phyloP scores from a whole-genome alignment of 2,113 vertebrate species.

The Peromyscus leucopus region DNA sequence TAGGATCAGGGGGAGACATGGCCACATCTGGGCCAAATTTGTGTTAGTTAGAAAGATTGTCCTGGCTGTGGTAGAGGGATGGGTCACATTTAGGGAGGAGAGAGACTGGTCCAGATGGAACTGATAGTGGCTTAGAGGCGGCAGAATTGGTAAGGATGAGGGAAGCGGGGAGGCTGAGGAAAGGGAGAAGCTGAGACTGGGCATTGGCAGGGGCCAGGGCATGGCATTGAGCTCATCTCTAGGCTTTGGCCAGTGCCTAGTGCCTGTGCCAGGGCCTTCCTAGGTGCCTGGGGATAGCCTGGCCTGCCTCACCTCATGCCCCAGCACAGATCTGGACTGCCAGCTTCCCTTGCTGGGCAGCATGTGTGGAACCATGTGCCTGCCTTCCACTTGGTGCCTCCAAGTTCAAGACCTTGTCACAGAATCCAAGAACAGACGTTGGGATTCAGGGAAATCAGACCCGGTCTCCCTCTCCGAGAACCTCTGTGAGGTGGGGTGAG shows the following conservation, averaged over 20 bases:
- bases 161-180: not conserved
- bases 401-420: not conserved
- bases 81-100: not conserved
- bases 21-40: not conserved
- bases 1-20: not conserved
- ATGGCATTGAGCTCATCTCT: not conserved
- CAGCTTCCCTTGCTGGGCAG: not conserved
- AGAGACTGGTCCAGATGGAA: not conserved
- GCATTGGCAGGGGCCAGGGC: not conserved
- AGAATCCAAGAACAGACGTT: conserved; percentile 9
- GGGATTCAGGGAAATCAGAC: not conserved
- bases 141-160: not conserved
- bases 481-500: not conserved
- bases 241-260: not conserved
- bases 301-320: not conserved
- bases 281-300: not conserved
- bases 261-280: not conserved
- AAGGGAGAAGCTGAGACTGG: not conserved
- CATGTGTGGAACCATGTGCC: fast-evolving
- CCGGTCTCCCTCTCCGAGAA: fast-evolving
- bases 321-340: not conserved
- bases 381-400: not conserved
- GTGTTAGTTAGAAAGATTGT: not conserved
- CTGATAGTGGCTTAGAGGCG: not conserved
- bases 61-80: not conserved